A percentile compares a stretch with the other conserved stretches of the same genome.
Conservation (phyloP, 2,888 invertebrate species). For the Eilema depressum region DNA sequence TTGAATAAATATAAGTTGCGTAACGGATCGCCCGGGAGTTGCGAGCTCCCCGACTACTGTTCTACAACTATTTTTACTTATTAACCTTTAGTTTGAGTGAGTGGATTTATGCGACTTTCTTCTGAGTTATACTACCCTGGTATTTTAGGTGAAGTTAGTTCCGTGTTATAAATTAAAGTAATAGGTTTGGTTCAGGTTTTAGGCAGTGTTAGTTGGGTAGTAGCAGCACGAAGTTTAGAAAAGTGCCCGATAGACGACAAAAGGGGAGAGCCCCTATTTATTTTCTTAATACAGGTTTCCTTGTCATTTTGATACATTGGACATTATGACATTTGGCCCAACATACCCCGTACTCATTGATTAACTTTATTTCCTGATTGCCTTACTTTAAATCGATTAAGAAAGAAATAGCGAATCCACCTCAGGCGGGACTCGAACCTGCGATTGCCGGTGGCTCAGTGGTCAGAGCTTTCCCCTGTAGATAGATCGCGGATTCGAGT, state of each 20-base stretch:
- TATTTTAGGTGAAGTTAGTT: not conserved
- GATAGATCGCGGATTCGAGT: too few species aligned
- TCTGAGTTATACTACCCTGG: conserved; percentile 6
- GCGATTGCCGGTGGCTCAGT: too few species aligned
- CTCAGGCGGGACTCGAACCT: too few species aligned
- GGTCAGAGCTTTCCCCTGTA: too few species aligned
- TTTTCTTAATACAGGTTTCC: too few species aligned
- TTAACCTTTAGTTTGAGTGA: conserved; percentile 33
- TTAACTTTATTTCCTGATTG: too few species aligned
- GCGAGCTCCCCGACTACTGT: conserved; percentile 26
- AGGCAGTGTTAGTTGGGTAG: not conserved
- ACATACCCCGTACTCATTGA: too few species aligned
- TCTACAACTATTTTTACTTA: conserved; percentile 37
- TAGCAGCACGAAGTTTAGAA: not conserved
- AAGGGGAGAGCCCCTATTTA: not conserved
- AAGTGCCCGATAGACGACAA: not conserved
- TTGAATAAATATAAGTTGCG: conserved; percentile 48
- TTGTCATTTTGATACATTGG: too few species aligned
- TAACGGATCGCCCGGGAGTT: conserved; percentile 28
- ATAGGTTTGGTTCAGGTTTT: too few species aligned
- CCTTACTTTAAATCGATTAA: too few species aligned
- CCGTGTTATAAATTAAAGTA: not conserved
- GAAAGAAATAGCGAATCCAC: too few species aligned
- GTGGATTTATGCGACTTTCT: conserved; percentile 13
- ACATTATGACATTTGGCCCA: too few species aligned